These are phyloP conservation scores for Coelopa pilipes DNA, from an alignment of 2,888 invertebrate genomes.

Conservation along the genomic window DNA sequence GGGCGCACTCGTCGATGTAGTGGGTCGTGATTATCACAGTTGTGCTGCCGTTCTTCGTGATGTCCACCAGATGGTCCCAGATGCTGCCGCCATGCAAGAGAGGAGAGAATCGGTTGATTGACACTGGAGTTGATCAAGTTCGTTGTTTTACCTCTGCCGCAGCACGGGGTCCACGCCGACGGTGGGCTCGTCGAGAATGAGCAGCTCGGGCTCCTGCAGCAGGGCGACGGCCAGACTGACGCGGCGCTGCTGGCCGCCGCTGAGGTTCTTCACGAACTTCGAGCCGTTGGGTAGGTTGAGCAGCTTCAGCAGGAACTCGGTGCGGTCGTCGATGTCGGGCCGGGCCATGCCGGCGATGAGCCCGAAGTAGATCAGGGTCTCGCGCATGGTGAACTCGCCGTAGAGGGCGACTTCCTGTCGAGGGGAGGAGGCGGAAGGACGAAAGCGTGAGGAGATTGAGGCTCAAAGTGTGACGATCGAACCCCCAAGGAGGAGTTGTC, in stretches of 20 bases:
- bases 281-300: constrained; percentile 70
- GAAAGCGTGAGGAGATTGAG: constrained; percentile 13
- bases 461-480: too few relatives aligned
- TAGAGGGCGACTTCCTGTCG: constrained; percentile 78
- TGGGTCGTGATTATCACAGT: constrained; percentile 90
- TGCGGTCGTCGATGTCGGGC: constrained; percentile 74
- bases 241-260: constrained; percentile 90
- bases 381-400: constrained; percentile 81
- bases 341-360: constrained; percentile 82
- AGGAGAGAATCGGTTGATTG: neutral
- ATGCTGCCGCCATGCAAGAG: constrained; percentile 69
- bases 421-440: neutral
- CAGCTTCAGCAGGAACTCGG: constrained; percentile 78
- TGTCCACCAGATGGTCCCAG: constrained; percentile 85
- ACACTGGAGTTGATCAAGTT: neutral
- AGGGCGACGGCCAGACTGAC: constrained; percentile 90
- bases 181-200: constrained; percentile 93
- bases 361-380: constrained; percentile 87
- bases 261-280: constrained; percentile 80
- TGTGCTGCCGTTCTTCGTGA: constrained; percentile 78
- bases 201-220: constrained; percentile 86
- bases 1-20: constrained; percentile 88
- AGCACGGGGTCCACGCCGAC: constrained; percentile 93
- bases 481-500: too few relatives aligned
- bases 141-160: constrained; percentile 73